Percentiles rank a stretch among this genome's conserved stretches.
Evolutionary conservation across 92 coral and sea anemone species (phyloP).

Genomic region (Isaurus tuberculatus): DNA sequence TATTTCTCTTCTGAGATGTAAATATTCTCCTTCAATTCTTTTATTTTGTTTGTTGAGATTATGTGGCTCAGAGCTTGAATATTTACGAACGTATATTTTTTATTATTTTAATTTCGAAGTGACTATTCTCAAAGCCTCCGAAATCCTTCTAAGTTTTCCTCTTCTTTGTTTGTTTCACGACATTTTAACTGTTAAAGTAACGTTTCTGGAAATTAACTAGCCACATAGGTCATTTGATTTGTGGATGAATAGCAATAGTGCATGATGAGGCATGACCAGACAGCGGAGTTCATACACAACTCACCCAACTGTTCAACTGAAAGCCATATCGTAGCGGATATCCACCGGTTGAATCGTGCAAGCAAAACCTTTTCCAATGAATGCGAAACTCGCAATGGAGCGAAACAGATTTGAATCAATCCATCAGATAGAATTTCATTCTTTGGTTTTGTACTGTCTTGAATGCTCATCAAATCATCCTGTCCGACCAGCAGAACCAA

Average conservation of each 20-base stretch:
- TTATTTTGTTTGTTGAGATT: neutral
- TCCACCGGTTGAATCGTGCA: constrained; percentile 31
- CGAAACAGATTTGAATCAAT: constrained; percentile 43
- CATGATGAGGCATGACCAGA: constrained; percentile 42
- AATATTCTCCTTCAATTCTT: neutral
- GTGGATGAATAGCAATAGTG: constrained; percentile 19
- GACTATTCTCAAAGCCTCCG: neutral
- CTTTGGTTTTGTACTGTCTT: constrained; percentile 89
- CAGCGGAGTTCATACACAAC: neutral
- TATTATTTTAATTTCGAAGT: constrained; percentile 13
- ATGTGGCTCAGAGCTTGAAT: neutral
- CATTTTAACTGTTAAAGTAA: constrained; percentile 5
- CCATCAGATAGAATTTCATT: constrained; percentile 63
- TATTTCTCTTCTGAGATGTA: neutral
- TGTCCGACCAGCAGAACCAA: neutral
- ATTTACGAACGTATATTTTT: constrained; percentile 2
- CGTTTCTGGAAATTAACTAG: neutral
- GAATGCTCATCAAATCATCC: constrained; percentile 57
- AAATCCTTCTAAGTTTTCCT: neutral
- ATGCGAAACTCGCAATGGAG: constrained; percentile 47
- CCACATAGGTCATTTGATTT: neutral
- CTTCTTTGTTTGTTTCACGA: neutral
- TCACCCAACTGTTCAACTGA: constrained; percentile 34
- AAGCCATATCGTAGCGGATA: constrained; percentile 52
- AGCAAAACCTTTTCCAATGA: constrained; percentile 42